A percentile compares a stretch with the other conserved stretches of the same genome.
phyloP scores from a whole-genome alignment of 2,113 vertebrate genomes.

The Pipa parva region DNA sequence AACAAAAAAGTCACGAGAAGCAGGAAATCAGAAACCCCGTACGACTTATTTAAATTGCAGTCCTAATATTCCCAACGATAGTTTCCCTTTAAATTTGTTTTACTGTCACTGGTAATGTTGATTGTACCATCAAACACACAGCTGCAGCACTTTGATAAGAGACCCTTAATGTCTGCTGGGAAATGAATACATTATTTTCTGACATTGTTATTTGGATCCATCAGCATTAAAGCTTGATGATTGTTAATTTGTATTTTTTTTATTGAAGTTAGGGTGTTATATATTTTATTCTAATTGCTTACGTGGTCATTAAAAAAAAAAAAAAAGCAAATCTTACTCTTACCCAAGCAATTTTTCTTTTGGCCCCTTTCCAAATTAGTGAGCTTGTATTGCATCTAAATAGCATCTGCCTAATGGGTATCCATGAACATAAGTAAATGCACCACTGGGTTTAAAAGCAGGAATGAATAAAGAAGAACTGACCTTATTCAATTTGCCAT shows the following conservation, averaged over 20 bases:
- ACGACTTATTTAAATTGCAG: no score
- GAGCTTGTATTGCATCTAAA: slow-evolving; percentile 37
- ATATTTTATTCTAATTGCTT: not conserved
- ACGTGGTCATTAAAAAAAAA: slow-evolving; percentile 25
- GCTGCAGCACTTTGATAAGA: not conserved
- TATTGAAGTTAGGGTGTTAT: not conserved
- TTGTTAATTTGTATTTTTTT: slow-evolving; percentile 1
- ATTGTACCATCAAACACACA: not conserved
- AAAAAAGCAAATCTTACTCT: slow-evolving; percentile 19
- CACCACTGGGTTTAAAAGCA: slow-evolving; percentile 32
- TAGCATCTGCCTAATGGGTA: slow-evolving; percentile 36
- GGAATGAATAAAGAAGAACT: slow-evolving; percentile 36
- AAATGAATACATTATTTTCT: not conserved
- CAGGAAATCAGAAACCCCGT: not conserved
- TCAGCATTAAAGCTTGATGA: slow-evolving; percentile 1
- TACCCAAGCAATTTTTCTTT: slow-evolving; percentile 31
- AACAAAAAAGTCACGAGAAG: not conserved
- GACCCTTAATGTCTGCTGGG: not conserved
- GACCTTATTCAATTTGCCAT: slow-evolving; percentile 29
- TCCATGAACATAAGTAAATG: slow-evolving; percentile 23
- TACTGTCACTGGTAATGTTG: not conserved
- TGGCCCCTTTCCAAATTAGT: slow-evolving; percentile 32
- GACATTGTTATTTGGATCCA: not conserved
- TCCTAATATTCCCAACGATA: no score
- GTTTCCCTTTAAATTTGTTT: not conserved